A percentile compares a stretch with the other conserved stretches of the same genome.
Evolutionary conservation across 2,113 vertebrate species (phyloP).

Genomic region (Dromiciops gliroides): DNA sequence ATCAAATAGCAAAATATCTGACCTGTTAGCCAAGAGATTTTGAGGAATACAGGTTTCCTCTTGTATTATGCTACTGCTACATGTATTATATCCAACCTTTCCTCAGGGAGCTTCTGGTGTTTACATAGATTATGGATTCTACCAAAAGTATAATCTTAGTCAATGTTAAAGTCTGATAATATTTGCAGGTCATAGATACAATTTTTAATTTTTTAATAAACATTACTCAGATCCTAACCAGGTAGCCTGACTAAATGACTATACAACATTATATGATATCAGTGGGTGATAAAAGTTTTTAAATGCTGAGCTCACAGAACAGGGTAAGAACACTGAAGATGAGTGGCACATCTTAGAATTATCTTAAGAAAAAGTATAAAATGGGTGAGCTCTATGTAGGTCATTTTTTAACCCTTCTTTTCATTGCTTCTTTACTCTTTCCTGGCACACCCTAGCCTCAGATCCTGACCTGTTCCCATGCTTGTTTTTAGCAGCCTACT

Average conservation of each 20-base stretch:
- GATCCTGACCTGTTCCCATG: background rate
- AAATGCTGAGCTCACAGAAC: background rate
- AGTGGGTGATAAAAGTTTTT: background rate
- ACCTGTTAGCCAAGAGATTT: background rate
- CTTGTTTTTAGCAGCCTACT: background rate
- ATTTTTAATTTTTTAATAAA: background rate
- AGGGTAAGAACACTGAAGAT: background rate
- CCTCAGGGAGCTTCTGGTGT: background rate
- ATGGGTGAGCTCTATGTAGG: background rate
- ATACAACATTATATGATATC: background rate
- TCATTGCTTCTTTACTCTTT: background rate
- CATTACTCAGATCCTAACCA: background rate
- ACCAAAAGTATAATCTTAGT: background rate
- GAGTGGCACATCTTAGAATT: background rate
- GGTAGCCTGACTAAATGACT: background rate
- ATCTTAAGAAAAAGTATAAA: background rate
- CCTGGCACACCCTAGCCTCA: too few species aligned
- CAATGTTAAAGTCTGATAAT: background rate
- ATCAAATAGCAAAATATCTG: background rate
- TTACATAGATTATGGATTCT: background rate
- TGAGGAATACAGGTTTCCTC: background rate
- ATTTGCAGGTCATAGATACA: background rate
- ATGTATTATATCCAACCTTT: background rate
- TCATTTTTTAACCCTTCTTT: background rate
- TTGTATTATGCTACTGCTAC: background rate